Conservation (phyloP, 2,888 invertebrate genomes). For the Baronia brevicornis region DNA sequence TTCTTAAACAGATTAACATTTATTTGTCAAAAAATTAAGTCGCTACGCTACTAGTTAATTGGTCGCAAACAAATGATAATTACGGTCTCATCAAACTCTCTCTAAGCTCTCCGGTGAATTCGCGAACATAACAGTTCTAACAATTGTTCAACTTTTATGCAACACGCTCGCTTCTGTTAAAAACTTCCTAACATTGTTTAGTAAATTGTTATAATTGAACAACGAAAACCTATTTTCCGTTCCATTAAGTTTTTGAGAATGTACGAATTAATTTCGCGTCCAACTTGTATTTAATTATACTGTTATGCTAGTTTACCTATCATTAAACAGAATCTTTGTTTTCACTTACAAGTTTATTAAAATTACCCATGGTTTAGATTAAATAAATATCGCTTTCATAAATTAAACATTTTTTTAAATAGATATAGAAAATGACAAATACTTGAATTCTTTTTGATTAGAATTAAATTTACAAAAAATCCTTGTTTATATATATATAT, state of each 20-base stretch:
- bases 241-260: slow-evolving; percentile 3
- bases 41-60: slow-evolving; percentile 3
- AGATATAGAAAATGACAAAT: too few species aligned
- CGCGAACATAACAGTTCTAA: slow-evolving; percentile 4
- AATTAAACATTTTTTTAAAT: too few species aligned
- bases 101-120: neutral
- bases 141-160: slow-evolving; percentile 12
- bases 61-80: slow-evolving; percentile 3
- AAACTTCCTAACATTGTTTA: slow-evolving; percentile 13
- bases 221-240: slow-evolving; percentile 1
- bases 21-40: slow-evolving; percentile 3
- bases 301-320: too few species aligned
- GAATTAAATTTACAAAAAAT: too few species aligned
- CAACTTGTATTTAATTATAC: too few species aligned
- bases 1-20: slow-evolving; percentile 3
- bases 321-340: too few species aligned
- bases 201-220: slow-evolving; percentile 1
- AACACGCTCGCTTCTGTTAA: slow-evolving; percentile 11
- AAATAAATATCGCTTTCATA: too few species aligned
- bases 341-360: too few species aligned
- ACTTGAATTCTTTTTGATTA: too few species aligned
- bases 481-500: too few species aligned
- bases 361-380: too few species aligned
- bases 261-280: slow-evolving; percentile 2
- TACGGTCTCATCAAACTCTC: slow-evolving; percentile 6